Base-by-base conservation (phyloP, 2,888 invertebrate genomes). In the Dolomedes plantarius region DNA sequence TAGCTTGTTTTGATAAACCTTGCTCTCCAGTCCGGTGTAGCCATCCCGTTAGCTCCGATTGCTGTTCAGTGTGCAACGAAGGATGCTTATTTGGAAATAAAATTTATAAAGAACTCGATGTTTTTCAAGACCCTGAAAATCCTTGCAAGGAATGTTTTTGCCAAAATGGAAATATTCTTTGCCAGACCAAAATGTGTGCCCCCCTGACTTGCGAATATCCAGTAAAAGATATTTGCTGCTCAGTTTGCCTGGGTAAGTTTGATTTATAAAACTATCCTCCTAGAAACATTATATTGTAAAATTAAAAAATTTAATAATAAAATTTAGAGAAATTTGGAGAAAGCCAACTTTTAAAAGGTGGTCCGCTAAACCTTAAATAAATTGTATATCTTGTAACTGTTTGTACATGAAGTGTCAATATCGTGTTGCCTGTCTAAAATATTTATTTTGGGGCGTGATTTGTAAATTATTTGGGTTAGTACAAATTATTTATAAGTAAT, bases 131-230 rank as follows among this genome's bases (percentile, higher is more conserved):
- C 16, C 76, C 85, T n/a, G 0, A 64, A 16, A 50, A 85, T 39
- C 39, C 65, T 19, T 87, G 87, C 32, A 56, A 82, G 23, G 80
- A 85, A 19, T 86, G 88, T 41, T 16, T 46, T 13, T 88, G 88
- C 56, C 27, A 65, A 56, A 56, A 65, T 73, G 86, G 86, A 9
- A 77, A 78, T 65, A 41, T 86, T 0, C 73, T 74, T 23, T 88
- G 86, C 28, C 23, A 67, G n/a, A 13, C 9, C 1, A 76, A 67
- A n/a, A 36, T 31, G 41, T 87, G 87, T 36, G 75, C 74, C 27
- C 7, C 36, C 6, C 27, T 27, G n/a, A 62, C 32, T 6, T 87
- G 87, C 32, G 31, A 65, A 39, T n/a, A 56, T 32, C 87, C 87
- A 1, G 31, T 67, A 13, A 28, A 13, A 6, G 56, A 56, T 28